phyloP scores from a whole-genome alignment of 2,888 invertebrate genomes.

The Trachelus troglodyta region DNA sequence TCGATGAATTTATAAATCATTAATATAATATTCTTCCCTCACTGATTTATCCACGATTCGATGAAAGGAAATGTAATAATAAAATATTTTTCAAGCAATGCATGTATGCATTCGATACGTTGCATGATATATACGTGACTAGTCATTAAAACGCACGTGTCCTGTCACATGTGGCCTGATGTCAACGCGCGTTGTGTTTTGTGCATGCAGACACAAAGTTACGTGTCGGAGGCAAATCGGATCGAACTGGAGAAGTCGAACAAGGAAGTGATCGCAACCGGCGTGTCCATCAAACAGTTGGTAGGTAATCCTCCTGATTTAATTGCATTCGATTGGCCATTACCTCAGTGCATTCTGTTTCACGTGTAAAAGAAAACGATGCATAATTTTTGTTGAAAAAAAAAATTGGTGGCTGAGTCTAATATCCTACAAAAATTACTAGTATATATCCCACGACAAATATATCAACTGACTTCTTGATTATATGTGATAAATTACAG shows the following conservation, averaged over 20 bases:
- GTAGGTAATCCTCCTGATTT: slow-evolving; percentile 55
- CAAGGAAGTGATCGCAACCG: slow-evolving; percentile 66
- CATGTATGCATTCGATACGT: background rate
- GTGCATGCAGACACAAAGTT: slow-evolving; percentile 64
- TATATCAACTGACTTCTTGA: background rate
- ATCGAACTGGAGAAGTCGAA: slow-evolving; percentile 58
- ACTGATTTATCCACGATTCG: too few relatives aligned
- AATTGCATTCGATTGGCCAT: background rate
- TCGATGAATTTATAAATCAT: background rate
- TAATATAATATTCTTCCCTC: background rate
- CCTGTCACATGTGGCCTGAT: slow-evolving; percentile 3
- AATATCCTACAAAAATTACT: background rate
- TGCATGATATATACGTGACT: background rate
- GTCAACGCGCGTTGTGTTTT: slow-evolving; percentile 38
- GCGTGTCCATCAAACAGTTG: slow-evolving; percentile 68
- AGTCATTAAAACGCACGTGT: background rate
- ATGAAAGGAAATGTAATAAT: background rate
- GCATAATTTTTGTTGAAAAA: too few relatives aligned
- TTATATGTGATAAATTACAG: background rate
- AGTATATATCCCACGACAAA: background rate
- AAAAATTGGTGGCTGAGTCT: too few relatives aligned
- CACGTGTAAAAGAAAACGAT: background rate
- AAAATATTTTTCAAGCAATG: background rate
- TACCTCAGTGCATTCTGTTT: background rate
- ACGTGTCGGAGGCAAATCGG: slow-evolving; percentile 62